A percentile compares a stretch with the other conserved stretches of the same genome.
These are phyloP conservation scores for Gephyroberyx darwinii DNA, from an alignment of 2,797 vertebrate genomes.

Conservation along the genomic window DNA sequence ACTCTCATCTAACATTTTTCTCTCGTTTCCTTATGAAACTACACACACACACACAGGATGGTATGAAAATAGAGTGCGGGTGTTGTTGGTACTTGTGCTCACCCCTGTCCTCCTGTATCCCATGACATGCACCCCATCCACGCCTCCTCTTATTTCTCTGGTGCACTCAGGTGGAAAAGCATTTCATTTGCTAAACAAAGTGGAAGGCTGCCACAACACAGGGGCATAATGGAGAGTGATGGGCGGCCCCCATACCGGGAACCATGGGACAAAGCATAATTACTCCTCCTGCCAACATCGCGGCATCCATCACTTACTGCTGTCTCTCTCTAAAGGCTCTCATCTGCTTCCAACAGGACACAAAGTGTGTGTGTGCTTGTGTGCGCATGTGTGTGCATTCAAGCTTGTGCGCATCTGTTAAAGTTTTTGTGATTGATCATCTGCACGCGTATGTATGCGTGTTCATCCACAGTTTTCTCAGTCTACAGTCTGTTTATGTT, in stretches of 20 bases:
- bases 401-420: neutral
- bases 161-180: constrained; percentile 77
- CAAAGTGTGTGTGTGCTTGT: neutral
- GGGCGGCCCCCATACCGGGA: constrained; percentile 70
- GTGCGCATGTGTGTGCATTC: constrained; percentile 24
- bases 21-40: too few species aligned
- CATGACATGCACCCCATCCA: constrained; percentile 33
- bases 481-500: constrained; percentile 4
- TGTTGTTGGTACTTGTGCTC: constrained; percentile 1
- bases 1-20: neutral
- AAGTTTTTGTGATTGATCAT: constrained; percentile 37
- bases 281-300: constrained; percentile 76
- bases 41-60: neutral
- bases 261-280: constrained; percentile 80
- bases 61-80: neutral
- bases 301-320: constrained; percentile 76
- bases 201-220: constrained; percentile 78
- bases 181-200: constrained; percentile 84
- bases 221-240: constrained; percentile 83
- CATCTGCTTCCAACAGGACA: constrained; percentile 29
- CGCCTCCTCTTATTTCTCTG: constrained; percentile 61
- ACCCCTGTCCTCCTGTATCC: constrained; percentile 23
- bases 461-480: constrained; percentile 2
- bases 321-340: constrained; percentile 55
- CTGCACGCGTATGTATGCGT: constrained; percentile 2